A percentile compares a stretch with the other conserved stretches of the same genome.
Conservation (phyloP, 2,888 invertebrate genomes). For the Clepsis dumicolana region DNA sequence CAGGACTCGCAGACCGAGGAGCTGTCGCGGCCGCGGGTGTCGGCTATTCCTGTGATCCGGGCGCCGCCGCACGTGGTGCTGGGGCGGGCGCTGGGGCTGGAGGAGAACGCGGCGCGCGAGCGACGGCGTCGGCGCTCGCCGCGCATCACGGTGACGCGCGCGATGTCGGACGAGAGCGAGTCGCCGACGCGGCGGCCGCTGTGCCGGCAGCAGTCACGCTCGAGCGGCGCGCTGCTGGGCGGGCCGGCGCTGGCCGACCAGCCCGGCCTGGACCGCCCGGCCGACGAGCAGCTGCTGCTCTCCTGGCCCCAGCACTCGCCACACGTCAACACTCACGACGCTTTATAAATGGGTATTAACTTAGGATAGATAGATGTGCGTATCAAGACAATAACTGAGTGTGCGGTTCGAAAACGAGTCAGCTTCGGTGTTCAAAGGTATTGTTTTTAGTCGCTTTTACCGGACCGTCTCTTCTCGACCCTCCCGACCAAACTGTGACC, state of each 20-base stretch:
- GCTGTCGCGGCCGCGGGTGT: slow-evolving; percentile 63
- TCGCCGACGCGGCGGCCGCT: slow-evolving; percentile 81
- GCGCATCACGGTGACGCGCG: slow-evolving; percentile 90
- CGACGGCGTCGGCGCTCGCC: slow-evolving; percentile 86
- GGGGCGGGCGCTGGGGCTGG: slow-evolving; percentile 86
- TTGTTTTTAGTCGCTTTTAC: slow-evolving; percentile 75
- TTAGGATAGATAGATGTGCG: slow-evolving; percentile 61
- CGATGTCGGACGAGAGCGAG: slow-evolving; percentile 91
- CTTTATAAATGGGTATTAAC: slow-evolving; percentile 71
- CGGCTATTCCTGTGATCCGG: slow-evolving; percentile 80
- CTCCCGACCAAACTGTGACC: slow-evolving; percentile 75
- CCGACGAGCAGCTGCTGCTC: slow-evolving; percentile 83
- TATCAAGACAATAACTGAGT: slow-evolving; percentile 75
- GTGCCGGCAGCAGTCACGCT: slow-evolving; percentile 80
- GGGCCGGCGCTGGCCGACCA: slow-evolving; percentile 71
- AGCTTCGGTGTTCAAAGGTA: slow-evolving; percentile 67
- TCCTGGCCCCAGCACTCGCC: slow-evolving; percentile 82
- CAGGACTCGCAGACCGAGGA: slow-evolving; percentile 87
- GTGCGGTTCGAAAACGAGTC: slow-evolving; percentile 71
- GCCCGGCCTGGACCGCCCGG: slow-evolving; percentile 61
- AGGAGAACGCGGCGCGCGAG: slow-evolving; percentile 69
- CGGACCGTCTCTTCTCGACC: slow-evolving; percentile 66
- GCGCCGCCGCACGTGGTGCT: slow-evolving; percentile 87
- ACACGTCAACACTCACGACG: slow-evolving; percentile 64
- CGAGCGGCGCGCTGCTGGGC: slow-evolving; percentile 80